Base-by-base conservation (phyloP, 2,797 vertebrate genomes). In the Selene dorsalis region DNA sequence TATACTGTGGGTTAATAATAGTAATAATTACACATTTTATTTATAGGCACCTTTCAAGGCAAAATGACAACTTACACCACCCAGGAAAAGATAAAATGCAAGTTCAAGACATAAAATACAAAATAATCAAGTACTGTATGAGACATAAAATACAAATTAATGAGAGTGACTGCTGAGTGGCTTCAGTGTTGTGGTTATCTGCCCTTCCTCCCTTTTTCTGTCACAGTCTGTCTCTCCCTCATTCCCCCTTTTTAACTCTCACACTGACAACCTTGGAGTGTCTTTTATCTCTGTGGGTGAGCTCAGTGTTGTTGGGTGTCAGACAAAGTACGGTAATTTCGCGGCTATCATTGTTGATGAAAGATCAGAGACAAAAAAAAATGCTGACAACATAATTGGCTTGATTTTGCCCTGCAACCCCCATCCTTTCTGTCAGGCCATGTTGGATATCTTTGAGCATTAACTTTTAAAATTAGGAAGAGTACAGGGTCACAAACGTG, bases 171-270 rank as follows among this genome's bases (percentile, higher is more conserved):
- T 66, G 53, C 83, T 75, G 78, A 73, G 85, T 65, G 68, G 38
- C 63, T 77, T 76, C 82, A 72, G 50, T 80, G 24, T 56, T 73
- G 66, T 75, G 78, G 77, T 82, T 76, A 80, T 75, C 79, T 80
- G 81, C 62, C 79, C 50, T 63, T 69, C 65, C 26, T 14, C 35
- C 30, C 7, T 43, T 52, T 80, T 67, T 50, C 61, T 48, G 32
- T 72, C 66, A 18, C 39, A 0, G 0, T 57, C 57, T 55, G n/a
- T 58, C 47, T 70, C 57, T 48, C 43, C 13, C 38, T 71, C 38
- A 18, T 47, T 62, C 30, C 30, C 20, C 39, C 32, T 47, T 59
- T 68, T 57, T 60, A 58, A 60, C 53, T 69, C 61, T 38, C 5
- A 11, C 22, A 41, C 22, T 48, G 28, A 58, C 69, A 80, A 69